Percentiles rank a stretch among this genome's conserved stretches.
These are phyloP conservation scores for Smittia aterrima DNA, from an alignment of 2,888 invertebrate species.

Conservation along the genomic window DNA sequence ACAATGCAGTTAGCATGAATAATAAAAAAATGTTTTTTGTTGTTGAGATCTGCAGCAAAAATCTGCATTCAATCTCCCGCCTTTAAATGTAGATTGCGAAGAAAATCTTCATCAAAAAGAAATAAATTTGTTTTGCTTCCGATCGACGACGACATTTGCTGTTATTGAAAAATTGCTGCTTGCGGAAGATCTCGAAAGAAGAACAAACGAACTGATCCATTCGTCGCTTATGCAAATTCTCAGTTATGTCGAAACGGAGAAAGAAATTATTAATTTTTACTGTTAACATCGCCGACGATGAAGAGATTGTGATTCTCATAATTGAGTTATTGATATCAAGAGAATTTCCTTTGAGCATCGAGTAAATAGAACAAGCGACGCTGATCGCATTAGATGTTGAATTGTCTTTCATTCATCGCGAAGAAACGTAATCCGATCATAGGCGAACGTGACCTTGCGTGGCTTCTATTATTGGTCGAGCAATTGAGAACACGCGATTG, in stretches of 20 bases:
- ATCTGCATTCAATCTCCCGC: too few relatives aligned
- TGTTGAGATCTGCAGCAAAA: too few relatives aligned
- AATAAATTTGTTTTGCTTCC: background rate
- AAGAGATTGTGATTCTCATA: background rate
- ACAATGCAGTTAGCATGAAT: background rate
- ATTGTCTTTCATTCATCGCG: background rate
- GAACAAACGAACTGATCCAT: background rate
- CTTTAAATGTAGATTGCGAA: too few relatives aligned
- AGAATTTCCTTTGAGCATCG: background rate
- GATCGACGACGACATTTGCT: background rate
- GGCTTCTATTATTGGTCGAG: too few relatives aligned
- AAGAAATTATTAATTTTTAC: background rate
- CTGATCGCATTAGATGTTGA: background rate
- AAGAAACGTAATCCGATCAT: background rate
- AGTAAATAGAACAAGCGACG: background rate
- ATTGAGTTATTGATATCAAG: background rate
- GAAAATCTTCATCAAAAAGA: too few relatives aligned
- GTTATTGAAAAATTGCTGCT: background rate
- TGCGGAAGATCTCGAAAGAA: background rate
- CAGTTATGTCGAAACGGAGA: background rate
- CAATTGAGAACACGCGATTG: background rate
- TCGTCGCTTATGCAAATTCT: background rate
- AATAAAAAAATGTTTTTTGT: too few relatives aligned
- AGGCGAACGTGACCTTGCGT: background rate
- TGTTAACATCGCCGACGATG: background rate